phyloP scores from a whole-genome alignment of 2,888 invertebrate species.

The Stegana nigrithorax region DNA sequence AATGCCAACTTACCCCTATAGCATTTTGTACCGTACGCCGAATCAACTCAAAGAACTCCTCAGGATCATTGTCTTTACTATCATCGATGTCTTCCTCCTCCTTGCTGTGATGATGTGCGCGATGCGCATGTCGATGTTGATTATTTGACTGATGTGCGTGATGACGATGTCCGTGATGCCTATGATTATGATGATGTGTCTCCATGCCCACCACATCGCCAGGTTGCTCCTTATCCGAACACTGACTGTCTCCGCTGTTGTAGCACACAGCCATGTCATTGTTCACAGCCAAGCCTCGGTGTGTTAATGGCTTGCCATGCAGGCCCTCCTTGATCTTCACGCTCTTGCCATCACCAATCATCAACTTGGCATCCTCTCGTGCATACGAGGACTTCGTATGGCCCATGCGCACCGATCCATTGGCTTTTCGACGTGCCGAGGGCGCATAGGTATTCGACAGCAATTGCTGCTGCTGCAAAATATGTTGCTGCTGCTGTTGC shows the following conservation, averaged over 20 bases:
- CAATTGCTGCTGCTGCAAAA: constrained; percentile 46
- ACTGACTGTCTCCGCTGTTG: too few species aligned
- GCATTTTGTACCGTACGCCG: constrained; percentile 60
- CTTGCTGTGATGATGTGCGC: constrained; percentile 17
- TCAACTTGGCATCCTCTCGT: not conserved
- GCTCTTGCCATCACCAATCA: not conserved
- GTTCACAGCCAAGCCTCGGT: not conserved
- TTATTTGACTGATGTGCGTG: constrained; percentile 38
- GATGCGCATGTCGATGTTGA: constrained; percentile 32
- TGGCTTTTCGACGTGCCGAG: constrained; percentile 6
- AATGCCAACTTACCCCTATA: constrained; percentile 49
- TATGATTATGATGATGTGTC: constrained; percentile 31
- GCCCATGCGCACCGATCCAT: not conserved
- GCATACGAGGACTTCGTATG: not conserved
- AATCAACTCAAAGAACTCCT: constrained; percentile 64
- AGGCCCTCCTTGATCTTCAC: not conserved
- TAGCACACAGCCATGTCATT: not conserved
- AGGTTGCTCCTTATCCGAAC: not conserved
- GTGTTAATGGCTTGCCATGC: not conserved
- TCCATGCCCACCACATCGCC: constrained; percentile 12
- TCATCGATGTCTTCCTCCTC: not conserved
- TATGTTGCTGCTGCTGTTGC: too few species aligned
- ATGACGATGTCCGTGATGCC: constrained; percentile 32
- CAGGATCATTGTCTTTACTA: constrained; percentile 61
- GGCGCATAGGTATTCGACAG: constrained; percentile 7